Percentiles rank a stretch among this genome's conserved stretches.
These are phyloP conservation scores for Palythoa grandiflora DNA, from an alignment of 92 coral and sea anemone genomes.

Conservation along the genomic window DNA sequence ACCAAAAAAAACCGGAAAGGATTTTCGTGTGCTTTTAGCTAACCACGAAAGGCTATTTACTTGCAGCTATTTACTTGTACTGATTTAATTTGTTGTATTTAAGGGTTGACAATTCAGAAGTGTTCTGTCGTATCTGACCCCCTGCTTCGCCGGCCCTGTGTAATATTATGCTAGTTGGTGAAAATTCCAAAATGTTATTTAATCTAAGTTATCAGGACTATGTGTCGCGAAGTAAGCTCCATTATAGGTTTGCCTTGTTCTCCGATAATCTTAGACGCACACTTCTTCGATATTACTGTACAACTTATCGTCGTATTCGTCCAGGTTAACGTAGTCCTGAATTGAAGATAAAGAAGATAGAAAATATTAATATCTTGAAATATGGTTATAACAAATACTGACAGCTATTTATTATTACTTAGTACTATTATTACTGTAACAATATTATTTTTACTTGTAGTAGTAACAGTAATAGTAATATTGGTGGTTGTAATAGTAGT, in stretches of 20 bases:
- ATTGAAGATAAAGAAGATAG: neutral
- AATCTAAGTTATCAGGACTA: neutral
- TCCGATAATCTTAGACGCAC: conserved; percentile 25
- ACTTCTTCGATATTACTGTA: conserved; percentile 78
- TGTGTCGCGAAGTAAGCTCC: neutral
- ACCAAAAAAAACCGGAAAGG: no score
- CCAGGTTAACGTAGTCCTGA: conserved; percentile 75
- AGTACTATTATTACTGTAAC: neutral
- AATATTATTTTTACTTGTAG: no score
- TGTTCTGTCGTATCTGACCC: no score
- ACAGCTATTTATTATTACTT: neutral
- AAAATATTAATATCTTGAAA: neutral
- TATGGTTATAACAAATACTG: neutral
- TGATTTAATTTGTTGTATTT: no score
- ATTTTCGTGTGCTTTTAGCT: no score
- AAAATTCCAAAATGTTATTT: neutral
- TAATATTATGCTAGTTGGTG: neutral
- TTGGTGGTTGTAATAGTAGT: neutral
- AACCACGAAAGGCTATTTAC: no score
- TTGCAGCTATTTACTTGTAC: no score
- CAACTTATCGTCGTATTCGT: conserved; percentile 74
- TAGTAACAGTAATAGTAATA: no score
- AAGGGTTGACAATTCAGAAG: no score
- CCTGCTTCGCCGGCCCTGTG: neutral
- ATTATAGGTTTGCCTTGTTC: neutral